These are phyloP conservation scores for Bothrops jararaca DNA, from an alignment of 2,113 vertebrate species.

Conservation along the genomic window DNA sequence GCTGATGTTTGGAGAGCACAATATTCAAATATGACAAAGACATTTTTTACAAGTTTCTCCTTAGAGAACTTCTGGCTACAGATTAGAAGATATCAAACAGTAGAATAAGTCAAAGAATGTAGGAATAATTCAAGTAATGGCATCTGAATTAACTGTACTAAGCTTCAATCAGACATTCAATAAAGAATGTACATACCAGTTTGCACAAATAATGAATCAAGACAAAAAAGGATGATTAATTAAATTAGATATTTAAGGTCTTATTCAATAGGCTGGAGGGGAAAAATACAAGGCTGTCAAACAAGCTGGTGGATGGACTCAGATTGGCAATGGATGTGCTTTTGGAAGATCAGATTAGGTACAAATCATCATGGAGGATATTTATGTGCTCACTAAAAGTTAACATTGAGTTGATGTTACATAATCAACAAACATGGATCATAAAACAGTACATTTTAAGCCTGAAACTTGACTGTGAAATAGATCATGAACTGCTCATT, in stretches of 20 bases:
- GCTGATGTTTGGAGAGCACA: not conserved
- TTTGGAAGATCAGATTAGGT: not conserved
- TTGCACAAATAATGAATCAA: not conserved
- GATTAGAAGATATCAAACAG: not conserved
- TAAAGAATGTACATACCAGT: not conserved
- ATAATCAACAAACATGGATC: not conserved
- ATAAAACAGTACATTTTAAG: not conserved
- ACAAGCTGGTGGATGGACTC: not conserved
- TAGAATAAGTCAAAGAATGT: not conserved
- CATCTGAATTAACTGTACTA: not conserved
- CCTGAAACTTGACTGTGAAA: not conserved
- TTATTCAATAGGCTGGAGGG: not conserved
- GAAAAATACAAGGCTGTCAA: not conserved
- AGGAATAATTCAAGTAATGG: not conserved
- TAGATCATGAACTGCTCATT: not conserved
- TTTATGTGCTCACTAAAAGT: not conserved
- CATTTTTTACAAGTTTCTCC: not conserved
- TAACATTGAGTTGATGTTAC: not conserved
- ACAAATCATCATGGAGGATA: not conserved
- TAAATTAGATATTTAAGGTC: not conserved
- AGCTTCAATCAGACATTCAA: no score
- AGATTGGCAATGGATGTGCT: not conserved
- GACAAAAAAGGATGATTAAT: not conserved
- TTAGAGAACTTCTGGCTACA: not conserved
- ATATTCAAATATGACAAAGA: not conserved